Conservation (phyloP, 2,797 vertebrate genomes). For the Limnodromus scolopaceus region DNA sequence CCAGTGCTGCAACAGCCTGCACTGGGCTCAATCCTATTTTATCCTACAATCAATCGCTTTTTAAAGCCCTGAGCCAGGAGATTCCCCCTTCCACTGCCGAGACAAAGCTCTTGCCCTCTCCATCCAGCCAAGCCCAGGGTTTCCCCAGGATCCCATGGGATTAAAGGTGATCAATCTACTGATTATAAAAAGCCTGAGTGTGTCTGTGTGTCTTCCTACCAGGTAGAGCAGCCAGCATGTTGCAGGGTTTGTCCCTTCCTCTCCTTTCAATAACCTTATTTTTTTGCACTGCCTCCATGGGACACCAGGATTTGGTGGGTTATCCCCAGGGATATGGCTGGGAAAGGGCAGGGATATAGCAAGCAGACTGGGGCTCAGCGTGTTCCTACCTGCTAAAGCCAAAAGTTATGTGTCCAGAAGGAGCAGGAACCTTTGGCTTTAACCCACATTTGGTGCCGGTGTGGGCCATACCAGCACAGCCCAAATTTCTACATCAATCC, state of each 20-base stretch:
- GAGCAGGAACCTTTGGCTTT: neutral
- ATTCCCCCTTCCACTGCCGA: neutral
- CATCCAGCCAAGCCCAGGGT: neutral
- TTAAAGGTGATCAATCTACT: neutral
- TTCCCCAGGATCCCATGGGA: neutral
- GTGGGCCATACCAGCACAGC: fast-evolving
- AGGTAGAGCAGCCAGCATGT: fast-evolving
- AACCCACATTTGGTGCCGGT: neutral
- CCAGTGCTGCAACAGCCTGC: neutral
- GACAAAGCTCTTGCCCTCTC: neutral
- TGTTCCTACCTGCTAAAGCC: neutral
- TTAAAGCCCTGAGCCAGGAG: neutral
- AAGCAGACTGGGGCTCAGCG: neutral
- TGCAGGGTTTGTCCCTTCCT: neutral
- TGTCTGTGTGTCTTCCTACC: neutral
- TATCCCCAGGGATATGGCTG: neutral
- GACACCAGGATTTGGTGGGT: neutral
- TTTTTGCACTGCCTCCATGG: neutral
- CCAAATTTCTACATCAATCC: neutral
- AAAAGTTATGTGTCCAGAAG: neutral
- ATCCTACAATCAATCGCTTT: neutral
- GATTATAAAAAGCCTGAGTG: neutral
- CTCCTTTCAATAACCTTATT: neutral
- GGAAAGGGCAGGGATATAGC: neutral
- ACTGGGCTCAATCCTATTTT: neutral